Base-by-base conservation (phyloP, 2,888 invertebrate genomes). In the Smittia sp. region DNA sequence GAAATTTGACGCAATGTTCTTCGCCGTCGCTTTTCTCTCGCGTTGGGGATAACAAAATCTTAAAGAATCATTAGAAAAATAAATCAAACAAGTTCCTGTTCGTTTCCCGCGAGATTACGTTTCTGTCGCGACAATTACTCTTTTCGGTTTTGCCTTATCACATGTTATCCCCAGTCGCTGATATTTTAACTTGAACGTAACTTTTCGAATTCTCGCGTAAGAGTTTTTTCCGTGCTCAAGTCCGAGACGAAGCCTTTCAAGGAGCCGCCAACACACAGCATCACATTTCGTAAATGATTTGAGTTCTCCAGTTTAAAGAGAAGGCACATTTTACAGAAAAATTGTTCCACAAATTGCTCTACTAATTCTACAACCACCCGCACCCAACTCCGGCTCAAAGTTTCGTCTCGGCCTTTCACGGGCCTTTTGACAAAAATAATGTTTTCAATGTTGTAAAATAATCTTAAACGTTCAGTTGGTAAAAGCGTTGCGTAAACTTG, bases 291-390 rank as follows among this genome's bases (percentile, higher is more conserved):
- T 13, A 46, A 46, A 46, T 46, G 11, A 46, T 58, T 58, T 58
- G 20, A 13, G 18, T 58, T 18, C 22, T 58, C 20, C 22, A 11
- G 9, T 58, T 9, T 27, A 62, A 62, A 22, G 20, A 7, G 15
- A 18, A 65, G 65, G 32, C 25, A 27, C 65, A 65, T 18, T 58
- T 58, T 58, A 58, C 9, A 27, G n/a, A 13, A 65, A n/a, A 65
- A 65, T 25, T 65, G 22, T 65, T 65, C 15, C 25, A 65, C 65
- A 65, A 65, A 65, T 65, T 65, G 65, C 65, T 65, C 65, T 65
- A 65, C 65, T n/a, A 67, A 18, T 41, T 13, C 39, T 13, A 27
- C 25, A 24, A 27, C 20, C 25, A 65, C 25, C 32, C 18, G 15
- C 4, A 32, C 32, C 32, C 32, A 32, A 32, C 9, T 32, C 9